These are phyloP conservation scores for Microcebus lehilahytsara DNA, from an alignment of 2,113 vertebrate species.

Conservation along the genomic window DNA sequence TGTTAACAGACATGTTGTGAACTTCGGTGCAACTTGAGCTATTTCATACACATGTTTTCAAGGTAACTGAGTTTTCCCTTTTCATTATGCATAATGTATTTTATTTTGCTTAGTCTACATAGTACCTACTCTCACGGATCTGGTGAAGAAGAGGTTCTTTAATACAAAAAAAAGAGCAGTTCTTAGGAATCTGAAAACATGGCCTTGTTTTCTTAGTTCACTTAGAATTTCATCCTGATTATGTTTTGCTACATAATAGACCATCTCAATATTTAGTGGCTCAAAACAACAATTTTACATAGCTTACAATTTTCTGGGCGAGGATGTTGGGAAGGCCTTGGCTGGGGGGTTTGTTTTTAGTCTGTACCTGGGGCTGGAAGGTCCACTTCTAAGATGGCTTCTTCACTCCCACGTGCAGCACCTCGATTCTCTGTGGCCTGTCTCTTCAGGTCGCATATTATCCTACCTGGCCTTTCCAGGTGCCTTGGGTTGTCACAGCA, in stretches of 20 bases:
- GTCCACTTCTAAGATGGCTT: background rate
- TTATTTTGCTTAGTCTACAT: background rate
- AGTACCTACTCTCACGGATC: background rate
- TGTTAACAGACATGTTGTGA: slow-evolving; percentile 17
- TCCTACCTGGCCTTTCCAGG: background rate
- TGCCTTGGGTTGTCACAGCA: background rate
- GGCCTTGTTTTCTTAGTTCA: background rate
- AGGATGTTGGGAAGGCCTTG: background rate
- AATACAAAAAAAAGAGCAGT: background rate
- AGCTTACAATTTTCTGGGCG: background rate
- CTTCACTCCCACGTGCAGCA: background rate
- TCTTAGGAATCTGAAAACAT: background rate
- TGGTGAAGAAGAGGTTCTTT: background rate
- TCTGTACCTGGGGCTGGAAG: background rate
- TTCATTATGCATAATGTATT: background rate
- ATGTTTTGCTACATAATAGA: background rate
- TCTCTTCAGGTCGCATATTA: background rate
- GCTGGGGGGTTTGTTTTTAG: background rate
- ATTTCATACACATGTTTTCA: background rate
- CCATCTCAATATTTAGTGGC: background rate
- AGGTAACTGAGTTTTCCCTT: background rate
- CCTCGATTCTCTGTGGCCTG: background rate
- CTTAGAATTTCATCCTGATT: background rate
- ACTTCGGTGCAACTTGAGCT: background rate
- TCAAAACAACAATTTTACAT: background rate